Percentiles rank a stretch among this genome's conserved stretches.
phyloP scores from a whole-genome alignment of 2,888 invertebrate species.

The Epistrophella euchroma region DNA sequence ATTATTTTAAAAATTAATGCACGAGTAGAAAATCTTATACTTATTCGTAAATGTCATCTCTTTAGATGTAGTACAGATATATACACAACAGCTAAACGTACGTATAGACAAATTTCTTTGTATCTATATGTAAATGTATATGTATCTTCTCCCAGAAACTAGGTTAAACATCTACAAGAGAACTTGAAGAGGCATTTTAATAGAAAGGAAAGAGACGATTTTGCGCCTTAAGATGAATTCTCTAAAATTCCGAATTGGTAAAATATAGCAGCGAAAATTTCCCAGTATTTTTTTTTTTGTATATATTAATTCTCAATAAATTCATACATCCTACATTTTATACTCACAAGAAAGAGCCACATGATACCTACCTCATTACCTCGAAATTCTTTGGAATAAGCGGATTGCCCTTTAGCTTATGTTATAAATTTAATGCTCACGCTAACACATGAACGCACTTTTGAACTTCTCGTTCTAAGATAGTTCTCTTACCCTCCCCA shows the following conservation, averaged over 20 bases:
- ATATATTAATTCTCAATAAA: not conserved
- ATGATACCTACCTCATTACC: constrained; percentile 57
- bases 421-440: constrained; percentile 59
- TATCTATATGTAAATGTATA: not conserved
- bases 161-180: constrained; percentile 69
- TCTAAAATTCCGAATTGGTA: constrained; percentile 20
- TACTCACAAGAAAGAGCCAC: not conserved
- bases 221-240: constrained; percentile 27
- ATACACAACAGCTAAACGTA: constrained; percentile 7
- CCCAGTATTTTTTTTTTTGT: constrained; percentile 55
- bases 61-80: constrained; percentile 27
- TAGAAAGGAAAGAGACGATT: constrained; percentile 32
- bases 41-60: no score
- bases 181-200: constrained; percentile 1
- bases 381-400: constrained; percentile 51
- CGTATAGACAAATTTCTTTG: not conserved
- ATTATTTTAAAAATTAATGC: no score
- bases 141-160: constrained; percentile 44
- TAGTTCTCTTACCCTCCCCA: not conserved
- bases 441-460: constrained; percentile 19
- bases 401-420: constrained; percentile 64
- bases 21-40: no score
- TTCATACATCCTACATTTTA: not conserved
- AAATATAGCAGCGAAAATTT: constrained; percentile 3
- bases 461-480: constrained; percentile 14